Evolutionary conservation across 2,888 invertebrate genomes (phyloP), one percentile per base, ranked within the genome.

Genomic region (Volucella inanis): DNA sequence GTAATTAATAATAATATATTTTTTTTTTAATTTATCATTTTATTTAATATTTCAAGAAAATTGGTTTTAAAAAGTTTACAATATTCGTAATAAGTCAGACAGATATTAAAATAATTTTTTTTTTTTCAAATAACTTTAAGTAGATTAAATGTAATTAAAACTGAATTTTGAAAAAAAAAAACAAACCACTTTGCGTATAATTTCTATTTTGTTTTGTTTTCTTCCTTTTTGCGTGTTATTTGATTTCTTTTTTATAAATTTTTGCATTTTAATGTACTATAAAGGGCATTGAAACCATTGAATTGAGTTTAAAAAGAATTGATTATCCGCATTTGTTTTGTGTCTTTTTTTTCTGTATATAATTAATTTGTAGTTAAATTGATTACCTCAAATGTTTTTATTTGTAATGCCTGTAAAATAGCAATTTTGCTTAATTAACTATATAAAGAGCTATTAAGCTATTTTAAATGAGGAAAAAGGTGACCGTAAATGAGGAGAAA

Each of bases 241-340:
- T 43, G 22, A 2, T 47, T 47, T 4, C 9, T 47, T 67, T 45
- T 39, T 0, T 62, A 50, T 64, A 50, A 10, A 38, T 70, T 49
- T 55, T 47, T 72, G 71, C 81, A 67, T 22, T 22, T 22, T 22
- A 22, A 22, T 22, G 18, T 31, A n/a, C n/a, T n/a, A n/a, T n/a
- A 81, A 85, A 68, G 72, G 61, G 52, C 71, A 80, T 85, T 85
- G 85, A 85, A 85, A 85, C 85, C 85, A 85, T 77, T 85, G 85
- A 85, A 81, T 81, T 72, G 81, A 80, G 65, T 81, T 81, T 59
- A 15, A 81, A 81, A 85, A 57, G 57, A 71, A 76, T 84, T 84
- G 84, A 80, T 80, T 76, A 84, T 80, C 76, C 61, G 71, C 71
- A 50, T 61, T 70, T 31, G 31, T 31, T 22, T 22, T 22, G 1